phyloP scores from a whole-genome alignment of 2,113 vertebrate species.

The Oreochromis tanganicae region DNA sequence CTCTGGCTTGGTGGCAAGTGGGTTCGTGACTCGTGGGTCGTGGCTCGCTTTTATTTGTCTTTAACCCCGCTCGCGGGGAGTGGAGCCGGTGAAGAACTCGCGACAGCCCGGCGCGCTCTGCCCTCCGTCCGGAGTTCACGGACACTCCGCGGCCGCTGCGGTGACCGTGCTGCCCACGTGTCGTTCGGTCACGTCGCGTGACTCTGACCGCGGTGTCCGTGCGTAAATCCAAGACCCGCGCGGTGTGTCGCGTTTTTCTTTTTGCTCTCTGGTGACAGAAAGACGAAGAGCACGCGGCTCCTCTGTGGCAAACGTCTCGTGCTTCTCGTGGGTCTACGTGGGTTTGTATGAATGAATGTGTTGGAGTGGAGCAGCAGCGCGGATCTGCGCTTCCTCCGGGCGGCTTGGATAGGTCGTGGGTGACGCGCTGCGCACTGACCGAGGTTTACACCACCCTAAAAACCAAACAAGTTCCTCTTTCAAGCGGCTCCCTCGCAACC shows the following conservation, averaged over 20 bases:
- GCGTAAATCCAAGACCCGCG: not conserved
- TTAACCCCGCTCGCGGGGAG: not conserved
- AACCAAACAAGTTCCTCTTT: not conserved
- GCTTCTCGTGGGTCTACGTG: not conserved
- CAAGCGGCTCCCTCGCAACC: not conserved
- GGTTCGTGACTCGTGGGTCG: not conserved
- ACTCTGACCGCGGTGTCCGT: not conserved
- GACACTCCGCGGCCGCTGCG: not conserved
- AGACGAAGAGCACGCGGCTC: not conserved
- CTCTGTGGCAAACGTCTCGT: not conserved
- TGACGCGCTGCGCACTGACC: not conserved
- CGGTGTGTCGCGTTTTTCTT: not conserved
- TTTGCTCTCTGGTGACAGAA: not conserved
- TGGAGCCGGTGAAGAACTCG: not conserved
- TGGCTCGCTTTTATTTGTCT: not conserved
- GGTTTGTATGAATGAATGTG: not conserved
- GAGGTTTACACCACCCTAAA: not conserved
- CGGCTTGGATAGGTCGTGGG: slow-evolving; percentile 2
- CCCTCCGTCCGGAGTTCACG: not conserved
- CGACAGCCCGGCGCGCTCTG: not conserved
- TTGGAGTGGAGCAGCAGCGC: not conserved
- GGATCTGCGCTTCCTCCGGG: not conserved
- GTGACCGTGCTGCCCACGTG: not conserved
- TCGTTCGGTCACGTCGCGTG: not conserved
- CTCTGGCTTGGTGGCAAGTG: not conserved